Conservation (phyloP, 2,888 invertebrate species). For the Hypsopygia costalis region DNA sequence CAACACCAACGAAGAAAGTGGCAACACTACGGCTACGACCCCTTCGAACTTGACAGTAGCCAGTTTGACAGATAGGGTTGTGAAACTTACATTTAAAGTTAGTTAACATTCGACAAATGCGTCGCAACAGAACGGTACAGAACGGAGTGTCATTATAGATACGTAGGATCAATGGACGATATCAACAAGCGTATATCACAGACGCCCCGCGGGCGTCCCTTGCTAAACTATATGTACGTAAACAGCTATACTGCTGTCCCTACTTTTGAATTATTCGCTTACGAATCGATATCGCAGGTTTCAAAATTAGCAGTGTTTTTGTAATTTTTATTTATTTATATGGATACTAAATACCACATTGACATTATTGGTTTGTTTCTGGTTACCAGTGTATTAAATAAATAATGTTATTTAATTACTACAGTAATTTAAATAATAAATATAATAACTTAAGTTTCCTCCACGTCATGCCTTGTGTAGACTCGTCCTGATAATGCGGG, state of each 20-base stretch:
- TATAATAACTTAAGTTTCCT: too few relatives aligned
- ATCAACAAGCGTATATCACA: conserved; percentile 76
- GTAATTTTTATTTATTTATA: too few relatives aligned
- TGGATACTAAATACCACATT: too few relatives aligned
- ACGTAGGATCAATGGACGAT: conserved; percentile 68
- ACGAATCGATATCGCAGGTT: neutral
- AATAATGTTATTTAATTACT: too few relatives aligned
- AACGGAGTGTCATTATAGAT: conserved; percentile 33
- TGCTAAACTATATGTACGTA: conserved; percentile 49
- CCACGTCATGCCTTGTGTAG: too few relatives aligned
- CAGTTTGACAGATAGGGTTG: neutral
- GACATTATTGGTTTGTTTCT: too few relatives aligned
- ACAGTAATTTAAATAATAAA: too few relatives aligned
- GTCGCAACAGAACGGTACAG: conserved; percentile 15
- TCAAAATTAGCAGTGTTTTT: too few relatives aligned
- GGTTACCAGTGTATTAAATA: too few relatives aligned
- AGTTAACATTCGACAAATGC: conserved; percentile 12
- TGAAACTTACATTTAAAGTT: neutral
- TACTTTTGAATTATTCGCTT: conserved; percentile 26
- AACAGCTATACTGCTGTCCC: conserved; percentile 29
- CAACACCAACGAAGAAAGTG: too few relatives aligned
- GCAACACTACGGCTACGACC: too few relatives aligned
- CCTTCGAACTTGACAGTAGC: neutral
- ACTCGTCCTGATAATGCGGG: too few relatives aligned
- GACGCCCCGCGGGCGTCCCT: conserved; percentile 53